phyloP scores from a whole-genome alignment of 2,888 invertebrate genomes.

The Pseudococcus jackbeardsleyi region DNA sequence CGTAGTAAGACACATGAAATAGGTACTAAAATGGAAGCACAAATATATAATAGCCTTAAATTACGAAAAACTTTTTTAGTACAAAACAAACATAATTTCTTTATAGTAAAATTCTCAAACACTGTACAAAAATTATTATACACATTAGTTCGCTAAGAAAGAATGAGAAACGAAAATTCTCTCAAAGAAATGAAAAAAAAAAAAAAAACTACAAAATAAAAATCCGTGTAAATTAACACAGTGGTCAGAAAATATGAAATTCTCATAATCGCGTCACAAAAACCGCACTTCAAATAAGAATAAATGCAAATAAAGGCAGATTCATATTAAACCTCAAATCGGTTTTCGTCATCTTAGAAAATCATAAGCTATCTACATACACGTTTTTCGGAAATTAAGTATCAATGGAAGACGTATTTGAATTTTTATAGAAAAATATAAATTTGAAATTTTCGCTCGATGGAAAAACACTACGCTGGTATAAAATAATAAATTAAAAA shows the following conservation, averaged over 20 bases:
- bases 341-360: background rate
- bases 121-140: slow-evolving; percentile 45
- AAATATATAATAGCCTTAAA: slow-evolving; percentile 11
- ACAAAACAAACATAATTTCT: slow-evolving; percentile 18
- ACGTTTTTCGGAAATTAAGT: slow-evolving; percentile 28
- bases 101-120: slow-evolving; percentile 25
- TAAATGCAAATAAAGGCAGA: slow-evolving; percentile 51
- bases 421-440: background rate
- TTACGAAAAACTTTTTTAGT: slow-evolving; percentile 1
- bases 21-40: slow-evolving; percentile 52
- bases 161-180: background rate
- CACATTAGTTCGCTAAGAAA: slow-evolving; percentile 10
- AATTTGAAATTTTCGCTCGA: background rate
- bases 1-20: slow-evolving; percentile 50
- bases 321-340: background rate
- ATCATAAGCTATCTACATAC: background rate
- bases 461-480: background rate
- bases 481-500: slow-evolving; percentile 23
- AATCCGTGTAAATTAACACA: background rate
- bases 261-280: background rate
- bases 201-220: slow-evolving; percentile 18
- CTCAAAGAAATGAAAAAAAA: background rate
- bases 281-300: slow-evolving; percentile 15
- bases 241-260: background rate
- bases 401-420: slow-evolving; percentile 8